Evolutionary conservation across 2,113 vertebrate species (phyloP), one percentile per base, ranked within the genome.

Genomic region (Menura novaehollandiae): DNA sequence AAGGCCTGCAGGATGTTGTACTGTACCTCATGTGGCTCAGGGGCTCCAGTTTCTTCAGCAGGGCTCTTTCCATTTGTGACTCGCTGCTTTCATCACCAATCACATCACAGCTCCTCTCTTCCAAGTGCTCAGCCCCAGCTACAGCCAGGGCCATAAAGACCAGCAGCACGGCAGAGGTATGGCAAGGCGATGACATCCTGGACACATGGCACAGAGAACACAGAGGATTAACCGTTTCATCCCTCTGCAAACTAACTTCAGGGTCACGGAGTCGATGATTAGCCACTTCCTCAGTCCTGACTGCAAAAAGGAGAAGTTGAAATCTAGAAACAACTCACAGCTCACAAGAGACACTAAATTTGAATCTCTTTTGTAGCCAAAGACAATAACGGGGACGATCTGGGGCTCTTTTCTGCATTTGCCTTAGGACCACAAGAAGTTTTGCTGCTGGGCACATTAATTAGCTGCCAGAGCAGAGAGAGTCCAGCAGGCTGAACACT

Each of bases 41-140:
- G 8, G 98, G 98, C 28, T 94, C 96, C 52, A 98, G 80, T 59
- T 95, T 98, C 67, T 96, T 91, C 91, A 98, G 96, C 32, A 98
- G 62, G 32, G 97, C 97, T 84, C 92, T 43, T 51, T 98, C 98
- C 52, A 85, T 95, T 32, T 97, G 77, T 0, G 98, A 98, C 58
- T 98, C 98, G 9, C 84, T 97, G 56, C 53, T 95, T 67, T 97
- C 93, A 19, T 98, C 97, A 55, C 98, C 98, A 8, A 98, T 35
- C 66, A 98, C 92, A 74, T 98, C 97, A 1, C 98, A 98, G 22
- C 58, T 94, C 72, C 97, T 97, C 77, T 98, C 98, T 88, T 96
- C 91, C 0, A 32, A 13, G 43, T 94, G 93, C 24, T 95, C 66
- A 56, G 96, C 78, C 43, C 56, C 64, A 0, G 22, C 72, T 14